A percentile compares a stretch with the other conserved stretches of the same genome.
These are phyloP conservation scores for Cebus imitator DNA, from an alignment of 2,113 vertebrate genomes.

Conservation along the genomic window DNA sequence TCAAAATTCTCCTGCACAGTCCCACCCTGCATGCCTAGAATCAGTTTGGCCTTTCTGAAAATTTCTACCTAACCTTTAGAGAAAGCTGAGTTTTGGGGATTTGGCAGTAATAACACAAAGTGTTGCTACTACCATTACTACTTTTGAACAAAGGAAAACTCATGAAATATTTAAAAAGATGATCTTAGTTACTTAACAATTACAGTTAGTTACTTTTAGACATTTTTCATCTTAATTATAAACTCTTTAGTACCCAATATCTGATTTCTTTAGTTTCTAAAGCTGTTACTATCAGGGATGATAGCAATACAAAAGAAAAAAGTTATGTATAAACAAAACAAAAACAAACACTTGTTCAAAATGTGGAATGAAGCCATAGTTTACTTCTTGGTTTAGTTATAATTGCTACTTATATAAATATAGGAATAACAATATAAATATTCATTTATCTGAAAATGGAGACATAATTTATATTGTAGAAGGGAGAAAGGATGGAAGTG, in stretches of 20 bases:
- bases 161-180: constrained; percentile 41
- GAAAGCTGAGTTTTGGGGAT: constrained; percentile 29
- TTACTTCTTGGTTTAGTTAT: neutral
- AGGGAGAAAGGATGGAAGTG: neutral
- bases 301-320: neutral
- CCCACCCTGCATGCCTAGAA: neutral
- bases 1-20: neutral
- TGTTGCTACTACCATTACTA: constrained; percentile 10
- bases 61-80: constrained; percentile 65
- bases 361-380: neutral
- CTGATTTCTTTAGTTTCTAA: neutral
- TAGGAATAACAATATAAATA: neutral
- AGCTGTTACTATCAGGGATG: neutral
- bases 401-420: neutral
- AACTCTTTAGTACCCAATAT: neutral
- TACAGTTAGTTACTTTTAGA: neutral
- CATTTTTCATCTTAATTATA: neutral
- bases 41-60: constrained; percentile 65
- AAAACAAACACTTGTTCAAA: neutral
- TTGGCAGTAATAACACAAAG: constrained; percentile 42
- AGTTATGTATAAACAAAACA: neutral
- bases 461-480: neutral
- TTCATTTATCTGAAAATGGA: neutral
- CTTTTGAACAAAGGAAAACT: constrained; percentile 54
- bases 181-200: neutral